phyloP scores from a whole-genome alignment of 2,113 vertebrate species.

The cat (Felis catus) region F.catus_Fca126_mat1.0 CM031415.1:58567501-58568000 shows the following conservation, averaged over 20 bases:
- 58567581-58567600: background rate
- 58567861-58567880: background rate
- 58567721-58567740: background rate
- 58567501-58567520: background rate
- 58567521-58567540: background rate
- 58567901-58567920: background rate
- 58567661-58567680: background rate
- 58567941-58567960: background rate
- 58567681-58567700: background rate
- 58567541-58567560: slow-evolving; percentile 1
- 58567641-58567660: background rate
- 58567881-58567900: background rate
- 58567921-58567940: background rate
- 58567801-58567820: background rate
- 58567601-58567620: background rate
- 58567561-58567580: background rate
- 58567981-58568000: background rate
- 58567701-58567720: background rate
- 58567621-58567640: background rate
- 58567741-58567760: background rate
- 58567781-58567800: background rate
- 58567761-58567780: background rate
- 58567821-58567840: background rate
- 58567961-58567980: too few species aligned
- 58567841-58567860: background rate